Base-by-base conservation (phyloP, 2,888 invertebrate species). In the Drosophila cognata region DNA sequence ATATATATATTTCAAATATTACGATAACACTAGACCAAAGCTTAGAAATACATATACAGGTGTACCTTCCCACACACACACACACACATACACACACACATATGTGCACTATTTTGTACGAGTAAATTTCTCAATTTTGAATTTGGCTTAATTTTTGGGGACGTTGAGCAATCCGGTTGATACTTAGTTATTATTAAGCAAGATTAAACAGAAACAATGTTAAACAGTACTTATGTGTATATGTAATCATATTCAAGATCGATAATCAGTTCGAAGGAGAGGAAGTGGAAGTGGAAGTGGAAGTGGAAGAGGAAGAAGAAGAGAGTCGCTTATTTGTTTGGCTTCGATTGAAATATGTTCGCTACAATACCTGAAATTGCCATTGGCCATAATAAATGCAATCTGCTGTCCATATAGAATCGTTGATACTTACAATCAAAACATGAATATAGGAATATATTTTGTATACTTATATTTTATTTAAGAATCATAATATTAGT, bases 401-500 rank as follows among this genome's bases (percentile, higher is more conserved):
- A 50, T 46, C 36, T 33, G 70, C 58, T 65, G 81, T 73, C 78
- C 74, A 72, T 53, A 80, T 56, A 81, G 57, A 73, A 25, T 46
- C 46, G 46, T 46, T 41, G 55, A 55, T 62, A 61, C 48, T 59
- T 65, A 71, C 64, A 77, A 82, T 77, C 77, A 71, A 74, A 67
- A 53, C 56, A 79, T 66, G 71, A 77, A 74, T 77, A 79, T 82
- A 66, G 62, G 61, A 50, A 83, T 68, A 82, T 84, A 84, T 84
- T 88, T 84, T 89, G 84, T 84, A 88, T 87, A 80, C 88, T 78
- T 82, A 71, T 71, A 75, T 81, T 89, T 89, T 89, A 87, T 84
- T 88, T 89, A 85, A 84, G 89, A 84, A 86, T 84, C 82, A 80
- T 71, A 81, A 84, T 64, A 62, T 84, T 79, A 89, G 53, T 73